Base-by-base conservation (phyloP, 64 coral and sea anemone species). In the Actinia equina region DNA sequence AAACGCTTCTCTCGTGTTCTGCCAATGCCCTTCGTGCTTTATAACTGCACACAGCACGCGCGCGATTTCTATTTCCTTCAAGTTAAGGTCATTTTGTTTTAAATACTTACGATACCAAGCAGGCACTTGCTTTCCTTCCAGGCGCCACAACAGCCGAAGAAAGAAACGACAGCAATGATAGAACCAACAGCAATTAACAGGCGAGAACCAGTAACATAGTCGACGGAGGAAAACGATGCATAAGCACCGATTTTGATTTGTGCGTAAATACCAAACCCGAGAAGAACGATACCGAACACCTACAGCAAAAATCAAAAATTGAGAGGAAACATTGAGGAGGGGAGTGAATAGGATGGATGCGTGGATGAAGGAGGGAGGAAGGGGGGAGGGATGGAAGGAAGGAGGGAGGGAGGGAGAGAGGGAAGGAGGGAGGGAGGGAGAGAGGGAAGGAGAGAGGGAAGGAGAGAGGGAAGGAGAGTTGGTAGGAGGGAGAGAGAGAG, bases 121-220 rank as follows among this genome's bases (percentile, higher is more conserved):
- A 92, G 80, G 85, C 94, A 96, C 12, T 78, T 89, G 88, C 89
- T 96, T 19, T 96, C 91, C 18, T 74, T 96, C 78, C 94, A 96
- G 22, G 88, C 89, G 18, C 94, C 91, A 93, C 94, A 96, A 59
- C 94, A 96, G 13, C 94, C 94, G 5, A 96, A 41, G n/a, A 93
- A 77, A 70, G 94, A 77, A 59, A 92, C 51, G 6, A 90, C 22
- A 10, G 92, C 41, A 77, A 96, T 69, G 20, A 96, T 76, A 15
- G 54, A 27, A 22, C 94, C 94, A 49, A 92, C 77, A 11, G 88
- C 94, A 71, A 93, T 92, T 22, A 87, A 46, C 3, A 92, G 84
- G 17, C 62, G 61, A 49, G 90, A 43, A 59, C 77, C 85, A 16
- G 44, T 58, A 19, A 65, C 52, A 76, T 23, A 83, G 4, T 77